A percentile compares a stretch with the other conserved stretches of the same genome.
Conservation (phyloP, 2,113 vertebrate species). For the Forbesichthys agassizii region DNA sequence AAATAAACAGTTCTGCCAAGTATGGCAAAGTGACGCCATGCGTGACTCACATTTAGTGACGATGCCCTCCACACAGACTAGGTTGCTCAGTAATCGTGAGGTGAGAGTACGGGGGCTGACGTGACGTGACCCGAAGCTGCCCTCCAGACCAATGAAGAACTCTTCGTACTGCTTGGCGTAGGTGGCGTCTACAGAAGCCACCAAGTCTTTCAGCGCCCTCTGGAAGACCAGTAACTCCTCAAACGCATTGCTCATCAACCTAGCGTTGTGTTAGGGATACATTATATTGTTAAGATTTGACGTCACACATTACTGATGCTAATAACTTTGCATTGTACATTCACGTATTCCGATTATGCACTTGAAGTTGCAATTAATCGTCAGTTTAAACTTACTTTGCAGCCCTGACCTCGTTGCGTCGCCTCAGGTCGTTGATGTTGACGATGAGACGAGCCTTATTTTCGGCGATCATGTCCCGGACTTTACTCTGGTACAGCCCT, state of each 20-base stretch:
- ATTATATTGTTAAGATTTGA: neutral
- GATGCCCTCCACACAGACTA: conserved; percentile 96
- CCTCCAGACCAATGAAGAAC: conserved; percentile 93
- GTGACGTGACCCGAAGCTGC: conserved; percentile 93
- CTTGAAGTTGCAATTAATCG: neutral
- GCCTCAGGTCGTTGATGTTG: conserved; percentile 92
- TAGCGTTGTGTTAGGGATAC: conserved; percentile 43
- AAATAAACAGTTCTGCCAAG: neutral
- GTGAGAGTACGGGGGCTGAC: conserved; percentile 92
- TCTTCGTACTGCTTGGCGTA: conserved; percentile 96
- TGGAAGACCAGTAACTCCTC: conserved; percentile 93
- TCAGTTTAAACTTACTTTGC: conserved; percentile 74
- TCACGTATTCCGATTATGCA: neutral
- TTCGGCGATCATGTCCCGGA: conserved; percentile 93
- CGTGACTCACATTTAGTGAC: conserved; percentile 90
- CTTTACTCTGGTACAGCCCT: conserved; percentile 91
- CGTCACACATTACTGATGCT: neutral
- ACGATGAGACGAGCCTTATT: conserved; percentile 88
- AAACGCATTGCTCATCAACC: conserved; percentile 89
- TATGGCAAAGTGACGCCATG: neutral
- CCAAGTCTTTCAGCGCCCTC: conserved; percentile 89
- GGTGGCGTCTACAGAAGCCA: conserved; percentile 89
- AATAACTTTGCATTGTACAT: no score
- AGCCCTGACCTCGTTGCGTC: conserved; percentile 89
- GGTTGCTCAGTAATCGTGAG: conserved; percentile 87